Evolutionary conservation across 37 sponge, comb jelly and placozoan genomes (phyloP).

Genomic region (Petrosia ficiformis): DNA sequence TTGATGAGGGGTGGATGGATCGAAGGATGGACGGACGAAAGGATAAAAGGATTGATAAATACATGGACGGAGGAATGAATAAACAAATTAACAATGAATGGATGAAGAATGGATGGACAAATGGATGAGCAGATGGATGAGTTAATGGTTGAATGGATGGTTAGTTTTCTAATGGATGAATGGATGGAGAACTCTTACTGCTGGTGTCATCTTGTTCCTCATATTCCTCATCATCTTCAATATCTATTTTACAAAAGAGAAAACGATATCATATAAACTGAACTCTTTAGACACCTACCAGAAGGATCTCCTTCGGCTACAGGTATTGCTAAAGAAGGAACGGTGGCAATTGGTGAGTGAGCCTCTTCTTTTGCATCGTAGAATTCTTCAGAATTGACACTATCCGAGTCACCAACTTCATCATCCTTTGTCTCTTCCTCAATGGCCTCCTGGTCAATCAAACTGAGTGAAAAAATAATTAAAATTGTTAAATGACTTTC

Average conservation of each 20-base stretch:
- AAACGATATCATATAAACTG: not conserved
- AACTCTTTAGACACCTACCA: not conserved
- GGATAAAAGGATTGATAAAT: not conserved
- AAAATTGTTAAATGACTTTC: not conserved
- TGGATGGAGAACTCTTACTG: not conserved
- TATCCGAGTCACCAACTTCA: constrained; percentile 2
- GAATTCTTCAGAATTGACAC: constrained; percentile 39
- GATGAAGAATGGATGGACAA: no score
- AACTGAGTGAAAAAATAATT: not conserved
- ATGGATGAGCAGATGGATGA: no score
- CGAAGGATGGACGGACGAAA: no score
- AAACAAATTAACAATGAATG: no score
- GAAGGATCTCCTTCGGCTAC: constrained; percentile 54
- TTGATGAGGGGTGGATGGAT: no score
- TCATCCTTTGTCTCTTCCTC: not conserved
- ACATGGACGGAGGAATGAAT: not conserved
- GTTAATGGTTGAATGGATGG: no score
- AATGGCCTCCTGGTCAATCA: not conserved
- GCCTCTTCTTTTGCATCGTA: constrained; percentile 56
- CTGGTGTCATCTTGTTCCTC: not conserved
- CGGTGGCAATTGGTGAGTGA: not conserved
- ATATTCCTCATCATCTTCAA: not conserved
- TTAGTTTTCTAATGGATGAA: no score
- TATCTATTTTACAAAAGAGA: not conserved
- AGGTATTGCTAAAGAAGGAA: constrained; percentile 20